Base-by-base conservation (phyloP, 2,888 invertebrate species). In the Erebia epiphron region DNA sequence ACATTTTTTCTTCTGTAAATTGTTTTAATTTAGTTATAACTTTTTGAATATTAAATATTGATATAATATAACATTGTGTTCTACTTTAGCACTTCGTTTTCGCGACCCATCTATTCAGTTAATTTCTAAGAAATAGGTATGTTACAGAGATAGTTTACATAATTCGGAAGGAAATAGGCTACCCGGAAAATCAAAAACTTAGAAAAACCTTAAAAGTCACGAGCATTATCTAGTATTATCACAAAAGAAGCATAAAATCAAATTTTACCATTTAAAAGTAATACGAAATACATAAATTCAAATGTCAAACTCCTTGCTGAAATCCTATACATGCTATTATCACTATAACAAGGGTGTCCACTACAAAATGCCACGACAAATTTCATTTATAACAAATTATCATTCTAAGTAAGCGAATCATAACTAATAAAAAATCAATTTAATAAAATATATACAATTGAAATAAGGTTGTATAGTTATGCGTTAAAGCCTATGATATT, bases 341-440 rank as follows among this genome's bases (percentile, higher is more conserved):
- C 43, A 62, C 18, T 46, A 9, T 73, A 70, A 71, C 72, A 73
- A 73, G 67, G 66, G 58, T 66, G 49, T 75, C 69, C 71, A 67
- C 71, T 71, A 64, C 71, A 73, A 71, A 77, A 75, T 75, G 64
- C 67, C 65, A 78, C 81, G 83, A 79, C 79, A 78, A 83, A 80
- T 81, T 86, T 83, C 80, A 87, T 88, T 85, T 76, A 83, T 82
- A 86, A 89, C 91, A 90, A 92, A 91, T 91, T 90, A 87, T 87
- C 82, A 79, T 77, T 80, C 73, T 68, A 75, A 49, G 61, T 61
- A 46, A 46, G 3, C 21, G 18, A 70, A 50, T n/a, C n/a, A n/a
- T 66, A 35, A 14, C 21, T 4, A 64, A 68, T 63, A 68, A 64
- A 72, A 73, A 72, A 69, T 50, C 61, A 69, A 70, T 54, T 73